Percentiles rank a stretch among this genome's conserved stretches.
phyloP scores from a whole-genome alignment of 2,888 invertebrate genomes.

The Cryptocephalus moraei region DNA sequence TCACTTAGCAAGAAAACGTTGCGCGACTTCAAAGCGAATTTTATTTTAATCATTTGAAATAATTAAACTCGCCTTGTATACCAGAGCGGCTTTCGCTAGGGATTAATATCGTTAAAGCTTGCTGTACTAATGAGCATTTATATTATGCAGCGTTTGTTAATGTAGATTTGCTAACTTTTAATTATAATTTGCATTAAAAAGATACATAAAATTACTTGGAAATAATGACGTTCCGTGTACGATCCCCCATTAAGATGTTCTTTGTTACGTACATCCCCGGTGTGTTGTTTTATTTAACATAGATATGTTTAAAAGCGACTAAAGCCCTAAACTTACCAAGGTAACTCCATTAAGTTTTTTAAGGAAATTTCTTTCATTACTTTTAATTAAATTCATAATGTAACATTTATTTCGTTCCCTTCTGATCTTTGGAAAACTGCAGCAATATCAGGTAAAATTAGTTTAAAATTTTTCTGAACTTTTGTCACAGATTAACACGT shows the following conservation, averaged over 20 bases:
- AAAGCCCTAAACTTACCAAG: background rate
- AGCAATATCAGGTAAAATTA: slow-evolving; percentile 26
- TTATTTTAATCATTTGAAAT: background rate
- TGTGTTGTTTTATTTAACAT: background rate
- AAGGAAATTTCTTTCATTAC: background rate
- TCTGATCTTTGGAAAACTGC: slow-evolving; percentile 22
- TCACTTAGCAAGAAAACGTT: no score
- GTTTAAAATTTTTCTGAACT: no score
- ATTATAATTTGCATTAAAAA: no score
- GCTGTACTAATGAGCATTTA: slow-evolving; percentile 4
- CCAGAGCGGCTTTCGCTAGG: slow-evolving; percentile 4
- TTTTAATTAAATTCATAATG: background rate
- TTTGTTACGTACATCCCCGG: no score
- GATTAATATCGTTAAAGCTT: slow-evolving; percentile 5
- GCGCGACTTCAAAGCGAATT: no score
- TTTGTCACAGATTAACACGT: no score
- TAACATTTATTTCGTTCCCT: background rate
- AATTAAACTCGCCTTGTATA: background rate
- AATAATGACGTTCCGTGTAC: no score
- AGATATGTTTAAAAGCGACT: background rate
- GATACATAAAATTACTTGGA: no score
- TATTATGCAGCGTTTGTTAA: background rate
- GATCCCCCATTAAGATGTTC: no score
- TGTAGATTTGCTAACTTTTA: no score
- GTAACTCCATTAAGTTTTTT: background rate